Evolutionary conservation across 2,888 invertebrate species (phyloP).

Genomic region (Chymomyza amoena): DNA sequence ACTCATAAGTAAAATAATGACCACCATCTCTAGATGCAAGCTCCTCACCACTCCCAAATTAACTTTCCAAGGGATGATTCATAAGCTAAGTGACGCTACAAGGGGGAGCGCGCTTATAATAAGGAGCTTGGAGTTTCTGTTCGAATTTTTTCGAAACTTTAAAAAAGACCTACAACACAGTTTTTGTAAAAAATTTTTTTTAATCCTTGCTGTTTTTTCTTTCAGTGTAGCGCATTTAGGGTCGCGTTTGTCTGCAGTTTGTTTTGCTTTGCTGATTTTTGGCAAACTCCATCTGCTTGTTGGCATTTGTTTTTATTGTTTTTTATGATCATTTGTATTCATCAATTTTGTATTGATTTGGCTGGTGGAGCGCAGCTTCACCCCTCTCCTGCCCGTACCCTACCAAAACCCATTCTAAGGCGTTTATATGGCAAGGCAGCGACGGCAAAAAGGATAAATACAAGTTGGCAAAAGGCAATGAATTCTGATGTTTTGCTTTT

Average conservation of each 20-base stretch:
- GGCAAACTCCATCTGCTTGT: constrained; percentile 58
- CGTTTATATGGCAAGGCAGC: constrained; percentile 46
- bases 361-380: background rate
- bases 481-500: constrained; percentile 56
- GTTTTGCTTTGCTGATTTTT: constrained; percentile 32
- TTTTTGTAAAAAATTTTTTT: too few species aligned
- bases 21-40: too few species aligned
- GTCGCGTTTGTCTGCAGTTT: constrained; percentile 16
- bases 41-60: too few species aligned
- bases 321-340: constrained; percentile 74
- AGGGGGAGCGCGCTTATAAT: too few species aligned
- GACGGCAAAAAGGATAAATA: constrained; percentile 2
- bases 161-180: too few species aligned
- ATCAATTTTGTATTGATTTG: constrained; percentile 71
- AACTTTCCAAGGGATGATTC: too few species aligned
- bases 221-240: background rate
- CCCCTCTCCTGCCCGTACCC: too few species aligned
- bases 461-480: constrained; percentile 53
- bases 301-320: constrained; percentile 69
- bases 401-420: background rate
- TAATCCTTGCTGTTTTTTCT: too few species aligned
- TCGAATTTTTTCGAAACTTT: too few species aligned
- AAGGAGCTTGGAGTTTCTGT: too few species aligned
- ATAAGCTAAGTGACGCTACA: too few species aligned
- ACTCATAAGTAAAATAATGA: too few species aligned